A percentile compares a stretch with the other conserved stretches of the same genome.
Conservation (phyloP, 2,113 vertebrate genomes). For the Petaurus breviceps region DNA sequence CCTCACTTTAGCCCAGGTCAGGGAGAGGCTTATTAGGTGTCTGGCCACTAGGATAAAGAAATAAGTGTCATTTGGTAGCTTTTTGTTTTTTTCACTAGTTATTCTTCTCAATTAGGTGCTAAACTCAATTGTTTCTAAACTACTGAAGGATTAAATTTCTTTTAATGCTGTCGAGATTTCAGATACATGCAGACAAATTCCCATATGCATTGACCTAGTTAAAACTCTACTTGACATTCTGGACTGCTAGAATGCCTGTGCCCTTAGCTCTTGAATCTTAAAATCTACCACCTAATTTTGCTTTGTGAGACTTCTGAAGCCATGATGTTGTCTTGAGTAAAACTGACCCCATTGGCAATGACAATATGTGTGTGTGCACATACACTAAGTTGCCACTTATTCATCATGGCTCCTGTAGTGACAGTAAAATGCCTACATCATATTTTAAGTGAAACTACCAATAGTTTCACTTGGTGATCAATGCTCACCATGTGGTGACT, state of each 20-base stretch:
- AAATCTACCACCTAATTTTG: not conserved
- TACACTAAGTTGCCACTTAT: not conserved
- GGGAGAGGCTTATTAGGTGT: not conserved
- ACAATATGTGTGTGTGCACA: not conserved
- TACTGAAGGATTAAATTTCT: not conserved
- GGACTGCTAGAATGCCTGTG: not conserved
- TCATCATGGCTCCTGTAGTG: not conserved
- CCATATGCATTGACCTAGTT: not conserved
- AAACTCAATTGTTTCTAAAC: not conserved
- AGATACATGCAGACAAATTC: not conserved
- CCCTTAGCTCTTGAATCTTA: not conserved
- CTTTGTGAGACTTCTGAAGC: not conserved
- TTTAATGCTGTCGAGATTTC: not conserved
- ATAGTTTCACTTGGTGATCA: accelerated
- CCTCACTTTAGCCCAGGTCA: not conserved
- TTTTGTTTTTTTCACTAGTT: not conserved
- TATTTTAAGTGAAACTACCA: not conserved
- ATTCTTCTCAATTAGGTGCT: not conserved
- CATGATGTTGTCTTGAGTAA: not conserved
- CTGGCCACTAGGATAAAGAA: not conserved
- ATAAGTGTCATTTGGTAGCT: not conserved
- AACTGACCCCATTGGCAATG: conserved; percentile 10
- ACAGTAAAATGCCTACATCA: not conserved
- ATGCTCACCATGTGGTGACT: not conserved
- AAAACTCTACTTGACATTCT: not conserved